Base-by-base conservation (phyloP, 2,113 vertebrate species). In the Anolis carolinensis region DNA sequence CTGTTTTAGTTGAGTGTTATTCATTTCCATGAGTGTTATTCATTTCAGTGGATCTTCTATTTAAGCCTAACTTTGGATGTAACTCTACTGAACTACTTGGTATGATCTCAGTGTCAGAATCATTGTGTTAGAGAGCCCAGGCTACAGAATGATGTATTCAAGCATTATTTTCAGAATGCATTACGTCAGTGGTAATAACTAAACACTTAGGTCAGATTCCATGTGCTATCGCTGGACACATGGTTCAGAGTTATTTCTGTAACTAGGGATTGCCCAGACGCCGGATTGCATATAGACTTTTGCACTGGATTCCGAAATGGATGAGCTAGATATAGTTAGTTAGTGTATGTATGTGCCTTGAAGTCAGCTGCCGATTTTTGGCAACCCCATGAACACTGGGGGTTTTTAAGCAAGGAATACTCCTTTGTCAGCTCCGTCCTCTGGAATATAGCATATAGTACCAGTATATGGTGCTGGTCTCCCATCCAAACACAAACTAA, bases 251-350 rank as follows among this genome's bases (percentile, higher is more conserved):
- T 0, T 23, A 13, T 74, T 32, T 68, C 84, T 89, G 76, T 86
- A 79, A 83, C 21, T 30, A 52, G 36, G 30, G 0, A 59, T 85
- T 89, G 87, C 87, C 16, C 39, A 86, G 48, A 71, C 59, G 80
- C n/a, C 4, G 13, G 83, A 67, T 86, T 16, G 2, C 11, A 7
- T 55, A 30, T 0, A 0, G 81, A 63, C 79, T 86, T 79, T 44
- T 67, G 6, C 68, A 21, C 62, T 75, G 0, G 59, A 78, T 0
- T 0, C 32, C 27, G 20, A 70, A 89, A 84, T 0, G 2, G 6
- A 55, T 78, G n/a, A 78, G 52, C 48, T 6, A 32, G 34, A 32
- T 59, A 14, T 76, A 34, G 52, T 78, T 59, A n/a, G n/a, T n/a
- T n/a, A n/a, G n/a, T n/a, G n/a, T n/a, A n/a, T n/a, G n/a, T n/a